Conservation (phyloP, 1,140 invertebrate species). For the Medauroidea extradentata region DNA sequence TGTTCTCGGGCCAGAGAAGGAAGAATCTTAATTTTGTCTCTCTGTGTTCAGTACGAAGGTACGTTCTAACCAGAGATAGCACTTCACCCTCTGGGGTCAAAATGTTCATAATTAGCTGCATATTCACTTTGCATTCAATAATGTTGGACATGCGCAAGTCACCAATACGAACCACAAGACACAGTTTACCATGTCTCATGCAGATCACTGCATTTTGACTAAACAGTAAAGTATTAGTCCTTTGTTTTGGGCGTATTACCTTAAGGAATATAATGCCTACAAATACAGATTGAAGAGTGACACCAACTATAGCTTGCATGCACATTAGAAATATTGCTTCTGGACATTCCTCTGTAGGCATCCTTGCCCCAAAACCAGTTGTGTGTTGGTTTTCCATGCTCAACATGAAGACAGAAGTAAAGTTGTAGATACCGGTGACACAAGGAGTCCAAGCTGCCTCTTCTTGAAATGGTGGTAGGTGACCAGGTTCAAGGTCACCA, state of each 20-base stretch:
- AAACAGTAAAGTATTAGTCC: conserved; percentile 93
- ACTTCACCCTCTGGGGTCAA: conserved; percentile 86
- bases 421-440: conserved; percentile 50
- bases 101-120: conserved; percentile 84
- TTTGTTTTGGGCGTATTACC: conserved; percentile 92
- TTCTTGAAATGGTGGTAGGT: conserved; percentile 19
- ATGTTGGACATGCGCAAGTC: conserved; percentile 99
- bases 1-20: conserved; percentile 59
- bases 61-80: conserved; percentile 77
- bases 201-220: conserved; percentile 91
- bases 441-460: conserved; percentile 45
- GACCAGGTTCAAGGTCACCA: conserved; percentile 44
- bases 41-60: conserved; percentile 50
- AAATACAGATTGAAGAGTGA: no score
- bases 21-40: not conserved
- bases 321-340: conserved; percentile 76
- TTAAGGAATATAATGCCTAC: conserved; percentile 95
- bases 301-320: no score
- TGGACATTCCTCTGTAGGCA: conserved; percentile 78
- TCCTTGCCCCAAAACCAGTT: conserved; percentile 66
- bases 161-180: conserved; percentile 93
- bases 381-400: conserved; percentile 62
- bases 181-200: conserved; percentile 80
- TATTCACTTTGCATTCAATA: conserved; percentile 85
- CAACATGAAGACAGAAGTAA: conserved; percentile 57